Evolutionary conservation across 1,140 invertebrate species (phyloP), one percentile per base, ranked within the genome.

Genomic region (Pseudoatta argentina): DNA sequence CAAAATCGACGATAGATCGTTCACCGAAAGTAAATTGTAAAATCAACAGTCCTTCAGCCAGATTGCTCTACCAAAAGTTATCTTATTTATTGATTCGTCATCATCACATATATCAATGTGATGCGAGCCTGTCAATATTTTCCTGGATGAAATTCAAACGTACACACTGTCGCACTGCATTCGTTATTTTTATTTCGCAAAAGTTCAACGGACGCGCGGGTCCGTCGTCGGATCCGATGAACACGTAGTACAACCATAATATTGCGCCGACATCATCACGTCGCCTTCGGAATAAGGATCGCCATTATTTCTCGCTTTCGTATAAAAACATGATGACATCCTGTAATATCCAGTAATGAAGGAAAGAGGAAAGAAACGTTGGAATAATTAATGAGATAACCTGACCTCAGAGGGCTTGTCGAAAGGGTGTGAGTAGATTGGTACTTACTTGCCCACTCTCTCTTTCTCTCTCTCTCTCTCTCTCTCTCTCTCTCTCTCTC

Each of bases 351-450:
- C 39, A 21, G 51, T 78, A 77, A 78, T 85, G 69, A 85, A 75
- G 59, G 81, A 44, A 48, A 57, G 24, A 51, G 39, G 16, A 66
- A 61, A 85, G 69, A 76, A 85, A 27, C 39, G 39, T 75, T 63
- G 18, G 82, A 66, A 82, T 86, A 82, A 86, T 86, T 53, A 61
- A 69, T 78, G 64, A 51, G 48, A 71, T 63, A 77, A 51, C 63
- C 61, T 12, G 30, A 21, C 14, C 27, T 4, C 24, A 21, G 39
- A 76, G 39, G 64, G n/a, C 14, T 34, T 53, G 34, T 51, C 53
- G 24, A 44, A n/a, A 21, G 59, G 34, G 39, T 12, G 48, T n/a
- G 24, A 73, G 77, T 71, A 21, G 64, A 72, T 61, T 44, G 67
- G 48, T 69, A 53, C 67, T 39, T 72, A 72, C 18, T 39, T 30